A percentile compares a stretch with the other conserved stretches of the same genome.
phyloP scores from a whole-genome alignment of 2,888 invertebrate species.

The Hecatera dysodea region DNA sequence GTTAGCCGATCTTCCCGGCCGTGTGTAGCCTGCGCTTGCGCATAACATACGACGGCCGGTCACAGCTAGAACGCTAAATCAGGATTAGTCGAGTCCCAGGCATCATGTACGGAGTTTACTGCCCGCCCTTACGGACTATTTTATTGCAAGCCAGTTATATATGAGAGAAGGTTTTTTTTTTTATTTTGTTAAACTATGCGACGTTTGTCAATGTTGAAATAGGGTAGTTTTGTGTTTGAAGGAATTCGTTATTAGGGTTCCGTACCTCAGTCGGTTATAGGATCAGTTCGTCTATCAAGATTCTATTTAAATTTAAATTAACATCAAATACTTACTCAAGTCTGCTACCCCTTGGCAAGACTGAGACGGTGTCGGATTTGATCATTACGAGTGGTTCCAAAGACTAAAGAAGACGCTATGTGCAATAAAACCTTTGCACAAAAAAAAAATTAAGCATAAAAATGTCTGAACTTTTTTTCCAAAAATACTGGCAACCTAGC shows the following conservation, averaged over 20 bases:
- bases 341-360: too few relatives aligned
- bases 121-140: slow-evolving; percentile 80
- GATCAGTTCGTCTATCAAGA: too few relatives aligned
- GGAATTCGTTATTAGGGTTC: too few relatives aligned
- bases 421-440: not conserved
- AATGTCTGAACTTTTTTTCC: not conserved
- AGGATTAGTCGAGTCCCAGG: slow-evolving; percentile 87
- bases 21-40: slow-evolving; percentile 78
- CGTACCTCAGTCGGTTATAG: too few relatives aligned
- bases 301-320: too few relatives aligned
- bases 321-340: too few relatives aligned
- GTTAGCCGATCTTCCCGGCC: slow-evolving; percentile 44
- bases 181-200: slow-evolving; percentile 59
- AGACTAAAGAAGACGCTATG: not conserved
- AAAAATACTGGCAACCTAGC: slow-evolving; percentile 22
- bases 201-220: slow-evolving; percentile 55
- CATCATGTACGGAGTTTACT: slow-evolving; percentile 86
- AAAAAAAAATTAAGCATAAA: not conserved
- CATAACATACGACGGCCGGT: slow-evolving; percentile 81
- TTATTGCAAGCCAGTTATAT: slow-evolving; percentile 83
- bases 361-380: too few relatives aligned
- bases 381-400: too few relatives aligned
- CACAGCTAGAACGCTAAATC: slow-evolving; percentile 86
- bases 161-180: slow-evolving; percentile 66
- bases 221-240: slow-evolving; percentile 5